Base-by-base conservation (phyloP, 2,113 vertebrate genomes). In the Mystacornis crossleyi region DNA sequence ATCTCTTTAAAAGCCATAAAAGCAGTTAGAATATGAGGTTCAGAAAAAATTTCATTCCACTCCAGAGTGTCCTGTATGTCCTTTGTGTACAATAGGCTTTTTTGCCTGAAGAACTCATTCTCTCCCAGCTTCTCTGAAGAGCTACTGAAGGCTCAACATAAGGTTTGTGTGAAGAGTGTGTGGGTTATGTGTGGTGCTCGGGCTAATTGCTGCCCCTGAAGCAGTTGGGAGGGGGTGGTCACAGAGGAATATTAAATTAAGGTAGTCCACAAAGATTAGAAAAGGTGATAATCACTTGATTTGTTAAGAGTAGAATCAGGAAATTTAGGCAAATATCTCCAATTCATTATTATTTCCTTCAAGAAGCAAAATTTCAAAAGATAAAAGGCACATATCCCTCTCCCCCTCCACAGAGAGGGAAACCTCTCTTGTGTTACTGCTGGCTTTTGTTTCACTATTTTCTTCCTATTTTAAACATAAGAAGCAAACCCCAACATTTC, bases 381-480 rank as follows among this genome's bases (percentile, higher is more conserved):
- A 7, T 71, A 36, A 18, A 40, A 81, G 40, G 9, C 73, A 83
- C 43, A 17, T 45, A 54, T 21, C 5, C 14, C 10, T 86, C 66
- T 90, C 21, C 54, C 42, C 29, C 55, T 60, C 20, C 14, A 51
- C 28, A 58, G 40, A 75, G 45, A 54, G 19, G 36, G 65, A 87
- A 78, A 62, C 6, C 18, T 53, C 12, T 73, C 51, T 81, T 21
- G 1, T 77, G 24, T 53, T 82, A 57, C 34, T 72, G 38, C 38
- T 90, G 54, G 61, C 31, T 90, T 90, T 82, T 73, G 8, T 90
- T 89, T 73, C 75, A 81, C 18, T 85, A 34, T 91, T 80, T 95
- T 91, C 53, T 87, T 91, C 53, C 50, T 79, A 47, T 93, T 79
- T 94, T 91, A 93, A 87, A 93, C 14, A 26, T 28, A 79, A 87